phyloP scores from a whole-genome alignment of 1,140 invertebrate genomes.

The Scaptomyza hsui region DNA sequence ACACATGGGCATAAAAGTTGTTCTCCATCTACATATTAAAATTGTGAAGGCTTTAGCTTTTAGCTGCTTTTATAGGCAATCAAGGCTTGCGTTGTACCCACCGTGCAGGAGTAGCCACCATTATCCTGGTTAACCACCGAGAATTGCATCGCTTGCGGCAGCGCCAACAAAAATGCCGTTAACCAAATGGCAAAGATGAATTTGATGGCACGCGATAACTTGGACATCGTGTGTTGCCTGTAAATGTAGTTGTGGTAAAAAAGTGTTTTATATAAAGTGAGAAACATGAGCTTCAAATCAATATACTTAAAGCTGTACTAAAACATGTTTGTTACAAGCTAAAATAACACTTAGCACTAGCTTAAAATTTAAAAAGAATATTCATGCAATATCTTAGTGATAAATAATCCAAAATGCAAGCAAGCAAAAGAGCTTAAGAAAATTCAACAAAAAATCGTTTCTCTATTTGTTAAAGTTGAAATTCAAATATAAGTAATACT shows the following conservation, averaged over 20 bases:
- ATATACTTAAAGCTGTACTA: too few species aligned
- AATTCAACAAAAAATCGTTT: too few species aligned
- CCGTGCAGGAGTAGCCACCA: slow-evolving; percentile 85
- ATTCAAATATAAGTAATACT: too few species aligned
- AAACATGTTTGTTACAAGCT: too few species aligned
- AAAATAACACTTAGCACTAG: too few species aligned
- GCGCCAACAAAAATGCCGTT: slow-evolving; percentile 88
- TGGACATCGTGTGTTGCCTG: slow-evolving; percentile 91
- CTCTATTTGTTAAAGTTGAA: too few species aligned
- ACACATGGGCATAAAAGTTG: slow-evolving; percentile 88
- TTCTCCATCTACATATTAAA: slow-evolving; percentile 84
- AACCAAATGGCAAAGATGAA: slow-evolving; percentile 90
- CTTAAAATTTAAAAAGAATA: too few species aligned
- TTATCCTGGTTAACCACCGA: slow-evolving; percentile 85
- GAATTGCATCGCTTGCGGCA: slow-evolving; percentile 91
- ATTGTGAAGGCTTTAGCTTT: neutral
- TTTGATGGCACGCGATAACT: slow-evolving; percentile 89
- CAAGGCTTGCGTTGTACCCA: slow-evolving; percentile 16
- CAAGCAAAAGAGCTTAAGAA: too few species aligned
- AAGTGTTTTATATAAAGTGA: neutral
- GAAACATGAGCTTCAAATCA: neutral
- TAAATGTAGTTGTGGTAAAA: slow-evolving; percentile 18
- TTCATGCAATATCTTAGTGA: too few species aligned
- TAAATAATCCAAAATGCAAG: too few species aligned
- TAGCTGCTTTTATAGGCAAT: slow-evolving; percentile 10